A percentile compares a stretch with the other conserved stretches of the same genome.
Conservation (phyloP, 2,888 invertebrate genomes). For the Tholera decimalis region DNA sequence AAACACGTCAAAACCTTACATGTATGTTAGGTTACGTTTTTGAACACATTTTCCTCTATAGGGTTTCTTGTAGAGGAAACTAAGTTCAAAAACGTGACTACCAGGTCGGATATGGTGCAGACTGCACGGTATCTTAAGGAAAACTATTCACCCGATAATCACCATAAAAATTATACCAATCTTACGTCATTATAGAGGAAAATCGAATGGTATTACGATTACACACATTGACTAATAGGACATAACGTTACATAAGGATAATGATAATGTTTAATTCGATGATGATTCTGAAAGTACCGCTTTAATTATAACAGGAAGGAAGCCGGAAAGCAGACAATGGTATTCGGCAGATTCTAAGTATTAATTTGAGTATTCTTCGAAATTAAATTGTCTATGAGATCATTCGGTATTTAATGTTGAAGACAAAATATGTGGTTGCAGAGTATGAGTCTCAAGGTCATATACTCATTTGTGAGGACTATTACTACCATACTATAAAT, state of each 20-base stretch:
- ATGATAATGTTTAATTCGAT: slow-evolving; percentile 9
- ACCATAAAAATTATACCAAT: slow-evolving; percentile 4
- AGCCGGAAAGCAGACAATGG: slow-evolving; percentile 3
- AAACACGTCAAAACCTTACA: not conserved
- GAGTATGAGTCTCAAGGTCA: not conserved
- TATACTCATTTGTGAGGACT: too few relatives aligned
- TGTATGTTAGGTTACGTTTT: too few relatives aligned
- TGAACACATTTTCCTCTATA: too few relatives aligned
- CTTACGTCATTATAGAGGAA: slow-evolving; percentile 35
- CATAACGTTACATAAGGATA: slow-evolving; percentile 40
- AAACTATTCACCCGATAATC: slow-evolving; percentile 13
- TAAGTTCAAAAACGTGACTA: slow-evolving; percentile 5
- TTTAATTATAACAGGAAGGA: slow-evolving; percentile 35
- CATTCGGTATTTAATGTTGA: slow-evolving; percentile 15
- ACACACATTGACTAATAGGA: slow-evolving; percentile 12
- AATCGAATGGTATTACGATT: slow-evolving; percentile 1
- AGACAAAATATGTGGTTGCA: not conserved
- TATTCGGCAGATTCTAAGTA: slow-evolving; percentile 4
- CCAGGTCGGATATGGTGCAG: not conserved
- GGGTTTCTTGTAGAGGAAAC: not conserved
- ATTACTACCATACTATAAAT: too few relatives aligned
- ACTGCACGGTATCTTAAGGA: not conserved
- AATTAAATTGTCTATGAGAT: not conserved
- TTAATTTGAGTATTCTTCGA: slow-evolving; percentile 1
- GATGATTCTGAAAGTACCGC: slow-evolving; percentile 19